Evolutionary conservation across 2,797 vertebrate species (phyloP), one percentile per base, ranked within the genome.

Genomic region (Spondyliosoma cantharus): DNA sequence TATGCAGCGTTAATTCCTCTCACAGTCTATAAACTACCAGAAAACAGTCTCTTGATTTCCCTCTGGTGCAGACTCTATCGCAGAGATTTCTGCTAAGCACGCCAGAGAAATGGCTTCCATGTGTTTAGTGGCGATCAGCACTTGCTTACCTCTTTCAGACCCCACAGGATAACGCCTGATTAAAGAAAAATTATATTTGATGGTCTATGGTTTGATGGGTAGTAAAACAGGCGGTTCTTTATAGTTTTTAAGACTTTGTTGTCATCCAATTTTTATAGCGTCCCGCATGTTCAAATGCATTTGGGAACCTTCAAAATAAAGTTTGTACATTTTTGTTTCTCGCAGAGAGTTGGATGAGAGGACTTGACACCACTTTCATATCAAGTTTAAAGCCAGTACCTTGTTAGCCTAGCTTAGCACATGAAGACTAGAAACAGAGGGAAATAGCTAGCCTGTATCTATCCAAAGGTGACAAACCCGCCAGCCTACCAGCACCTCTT

Each of bases 81-180:
- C 74, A 67, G 61, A 46, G 71, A n/a, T 87, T 88, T 85, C 86
- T 87, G 86, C 70, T 86, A 84, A 90, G 73, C 61, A 60, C 24
- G 68, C 66, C 65, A 52, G 60, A 81, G 67, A 87, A 93, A 94
- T 86, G 79, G 80, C 74, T 93, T 89, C 92, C 91, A 91, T 87
- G 83, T 93, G 93, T 87, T 76, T 27, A n/a, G 68, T 61, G 56
- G 50, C 17, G 42, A 88, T 83, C 66, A 61, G 48, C 42, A 16
- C 53, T 37, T 17, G 67, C 62, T 85, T 74, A 84, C 77, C 58
- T 80, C 62, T 24, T 66, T 65, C 32, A 58, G 64, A 83, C 46
- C 50, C 84, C 60, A 62, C 60, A 73, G 67, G 7, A 64, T 81
- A 83, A 71, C 37, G 9, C 1, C 37, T 37, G 37, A 37, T 37